Conservation (phyloP, 2,888 invertebrate species). For the Drosophila merina region DNA sequence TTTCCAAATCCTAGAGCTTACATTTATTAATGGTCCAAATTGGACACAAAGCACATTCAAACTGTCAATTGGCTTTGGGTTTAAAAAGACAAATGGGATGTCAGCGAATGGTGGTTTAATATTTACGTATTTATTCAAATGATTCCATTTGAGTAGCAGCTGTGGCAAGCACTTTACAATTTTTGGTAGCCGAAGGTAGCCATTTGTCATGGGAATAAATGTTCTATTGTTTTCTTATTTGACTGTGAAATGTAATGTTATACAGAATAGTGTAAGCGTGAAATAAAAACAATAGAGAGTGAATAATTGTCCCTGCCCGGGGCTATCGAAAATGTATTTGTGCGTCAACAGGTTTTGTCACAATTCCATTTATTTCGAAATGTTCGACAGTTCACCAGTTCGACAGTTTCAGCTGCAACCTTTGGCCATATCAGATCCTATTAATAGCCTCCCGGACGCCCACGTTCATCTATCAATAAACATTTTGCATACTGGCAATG, state of each 20-base stretch:
- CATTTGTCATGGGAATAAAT: slow-evolving; percentile 36
- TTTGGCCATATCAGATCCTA: slow-evolving; percentile 12
- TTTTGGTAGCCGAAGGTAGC: not conserved
- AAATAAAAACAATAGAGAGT: slow-evolving; percentile 32
- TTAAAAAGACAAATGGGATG: slow-evolving; percentile 26
- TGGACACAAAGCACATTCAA: slow-evolving; percentile 7
- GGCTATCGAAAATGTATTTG: slow-evolving; percentile 6
- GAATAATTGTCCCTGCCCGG: slow-evolving; percentile 33
- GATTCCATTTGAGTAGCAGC: slow-evolving; percentile 4
- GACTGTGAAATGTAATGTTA: slow-evolving; percentile 14
- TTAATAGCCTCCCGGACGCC: slow-evolving; percentile 20
- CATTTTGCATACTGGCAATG: slow-evolving; percentile 6
- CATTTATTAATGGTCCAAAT: slow-evolving; percentile 14
- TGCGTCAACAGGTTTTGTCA: slow-evolving; percentile 33
- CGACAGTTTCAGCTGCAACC: slow-evolving; percentile 21
- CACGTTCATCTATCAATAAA: slow-evolving; percentile 9
- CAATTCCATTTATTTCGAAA: slow-evolving; percentile 55
- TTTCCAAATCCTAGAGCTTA: slow-evolving; percentile 1
- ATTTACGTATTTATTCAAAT: slow-evolving; percentile 19
- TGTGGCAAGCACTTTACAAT: not conserved
- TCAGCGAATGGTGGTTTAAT: slow-evolving; percentile 11
- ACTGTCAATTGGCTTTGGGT: slow-evolving; percentile 17
- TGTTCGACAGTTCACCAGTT: slow-evolving; percentile 20
- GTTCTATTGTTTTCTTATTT: not conserved
- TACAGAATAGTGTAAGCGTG: slow-evolving; percentile 35